Conservation (phyloP, 1,140 invertebrate species). For the Drosophila navojoa region DNA sequence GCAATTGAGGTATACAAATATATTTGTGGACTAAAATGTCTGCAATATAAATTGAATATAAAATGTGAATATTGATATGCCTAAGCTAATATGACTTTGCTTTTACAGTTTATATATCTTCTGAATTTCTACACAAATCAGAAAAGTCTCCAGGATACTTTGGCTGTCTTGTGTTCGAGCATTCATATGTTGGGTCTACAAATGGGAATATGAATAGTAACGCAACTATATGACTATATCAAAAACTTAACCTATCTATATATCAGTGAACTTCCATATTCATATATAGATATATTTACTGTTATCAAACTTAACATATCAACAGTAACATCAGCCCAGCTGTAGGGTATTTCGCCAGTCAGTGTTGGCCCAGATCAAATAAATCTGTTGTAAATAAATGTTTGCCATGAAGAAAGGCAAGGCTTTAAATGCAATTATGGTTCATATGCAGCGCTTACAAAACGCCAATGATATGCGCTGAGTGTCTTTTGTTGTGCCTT, state of each 20-base stretch:
- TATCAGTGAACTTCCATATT: no score
- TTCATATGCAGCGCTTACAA: slow-evolving; percentile 49
- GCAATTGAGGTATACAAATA: neutral
- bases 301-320: no score
- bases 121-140: no score
- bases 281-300: neutral
- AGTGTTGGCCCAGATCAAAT: neutral
- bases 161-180: neutral
- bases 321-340: no score
- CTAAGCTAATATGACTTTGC: no score
- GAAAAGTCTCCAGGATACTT: neutral
- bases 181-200: neutral
- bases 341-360: slow-evolving; percentile 20
- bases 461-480: slow-evolving; percentile 74
- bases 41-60: no score
- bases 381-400: slow-evolving; percentile 20
- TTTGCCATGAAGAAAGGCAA: slow-evolving; percentile 54
- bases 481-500: slow-evolving; percentile 77
- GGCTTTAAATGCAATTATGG: slow-evolving; percentile 77
- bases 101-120: no score
- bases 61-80: no score
- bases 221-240: no score
- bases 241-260: no score
- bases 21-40: no score
- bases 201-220: no score